Evolutionary conservation across 2,797 vertebrate species (phyloP).

Genomic region (Lagodon rhomboides): DNA sequence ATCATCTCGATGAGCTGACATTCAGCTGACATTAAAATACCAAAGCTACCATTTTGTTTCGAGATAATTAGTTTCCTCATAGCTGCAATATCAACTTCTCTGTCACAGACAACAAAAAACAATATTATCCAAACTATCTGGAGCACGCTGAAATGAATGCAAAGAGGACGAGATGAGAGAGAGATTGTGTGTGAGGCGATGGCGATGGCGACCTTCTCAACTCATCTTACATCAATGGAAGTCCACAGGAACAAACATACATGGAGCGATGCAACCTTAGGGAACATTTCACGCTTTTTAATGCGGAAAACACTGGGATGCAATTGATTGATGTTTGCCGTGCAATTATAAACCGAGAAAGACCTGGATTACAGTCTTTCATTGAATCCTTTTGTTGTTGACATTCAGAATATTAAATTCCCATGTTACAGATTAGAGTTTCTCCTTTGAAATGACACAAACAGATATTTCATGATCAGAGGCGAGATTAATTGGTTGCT

Average conservation of each 20-base stretch:
- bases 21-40: background rate
- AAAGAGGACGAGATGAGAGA: background rate
- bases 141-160: conserved; percentile 8
- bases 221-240: conserved; percentile 45
- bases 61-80: background rate
- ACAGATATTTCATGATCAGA: conserved; percentile 63
- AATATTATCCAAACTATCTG: background rate
- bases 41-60: background rate
- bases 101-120: background rate
- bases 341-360: conserved; percentile 52
- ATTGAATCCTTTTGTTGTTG: conserved; percentile 59
- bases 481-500: conserved; percentile 71
- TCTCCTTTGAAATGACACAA: conserved; percentile 63
- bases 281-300: conserved; percentile 50
- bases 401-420: conserved; percentile 67
- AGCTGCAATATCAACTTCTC: background rate
- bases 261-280: conserved; percentile 29
- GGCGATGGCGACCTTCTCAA: conserved; percentile 49
- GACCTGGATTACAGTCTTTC: conserved; percentile 57
- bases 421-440: conserved; percentile 54
- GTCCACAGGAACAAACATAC: conserved; percentile 23
- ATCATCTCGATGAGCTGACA: background rate
- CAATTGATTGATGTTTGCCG: conserved; percentile 55
- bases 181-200: background rate
- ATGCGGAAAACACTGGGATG: conserved; percentile 44